A percentile compares a stretch with the other conserved stretches of the same genome.
These are phyloP conservation scores for Bombus picipes DNA, from an alignment of 1,140 invertebrate genomes.

Conservation along the genomic window DNA sequence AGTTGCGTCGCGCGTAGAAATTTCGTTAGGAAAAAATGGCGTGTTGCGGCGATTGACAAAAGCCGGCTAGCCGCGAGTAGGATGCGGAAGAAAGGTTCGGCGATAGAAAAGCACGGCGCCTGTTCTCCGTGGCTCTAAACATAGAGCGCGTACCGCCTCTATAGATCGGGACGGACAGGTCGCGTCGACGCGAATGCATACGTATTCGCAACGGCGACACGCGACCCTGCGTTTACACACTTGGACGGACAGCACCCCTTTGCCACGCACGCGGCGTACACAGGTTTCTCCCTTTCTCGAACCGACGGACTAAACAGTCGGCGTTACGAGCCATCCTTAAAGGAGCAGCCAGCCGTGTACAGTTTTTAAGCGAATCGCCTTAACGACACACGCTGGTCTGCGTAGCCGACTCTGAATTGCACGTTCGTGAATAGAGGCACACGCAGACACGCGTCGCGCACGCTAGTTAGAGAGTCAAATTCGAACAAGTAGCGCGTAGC, in stretches of 20 bases:
- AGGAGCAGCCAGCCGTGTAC: constrained; percentile 38
- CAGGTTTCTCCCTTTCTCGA: neutral
- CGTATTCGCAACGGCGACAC: constrained; percentile 13
- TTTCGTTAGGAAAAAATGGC: too few species aligned
- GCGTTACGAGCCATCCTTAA: constrained; percentile 43
- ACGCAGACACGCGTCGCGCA: neutral
- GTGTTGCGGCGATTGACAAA: neutral
- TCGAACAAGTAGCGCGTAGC: neutral
- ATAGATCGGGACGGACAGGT: constrained; percentile 1
- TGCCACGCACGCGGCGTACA: constrained; percentile 47
- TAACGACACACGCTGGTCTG: constrained; percentile 29
- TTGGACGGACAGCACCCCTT: constrained; percentile 51
- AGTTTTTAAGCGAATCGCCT: constrained; percentile 41
- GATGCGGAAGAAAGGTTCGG: neutral
- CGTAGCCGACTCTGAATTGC: neutral
- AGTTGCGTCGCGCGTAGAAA: too few species aligned
- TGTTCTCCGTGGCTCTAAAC: neutral
- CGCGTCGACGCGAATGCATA: neutral
- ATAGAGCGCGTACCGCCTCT: neutral
- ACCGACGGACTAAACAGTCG: constrained; percentile 27
- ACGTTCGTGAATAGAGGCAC: neutral
- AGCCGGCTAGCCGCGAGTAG: too few species aligned
- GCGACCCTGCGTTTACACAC: constrained; percentile 47
- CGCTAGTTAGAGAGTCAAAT: neutral
- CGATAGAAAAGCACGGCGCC: neutral